These are phyloP conservation scores for Cyphomyrmex costatus DNA, from an alignment of 1,140 invertebrate genomes.

Conservation along the genomic window DNA sequence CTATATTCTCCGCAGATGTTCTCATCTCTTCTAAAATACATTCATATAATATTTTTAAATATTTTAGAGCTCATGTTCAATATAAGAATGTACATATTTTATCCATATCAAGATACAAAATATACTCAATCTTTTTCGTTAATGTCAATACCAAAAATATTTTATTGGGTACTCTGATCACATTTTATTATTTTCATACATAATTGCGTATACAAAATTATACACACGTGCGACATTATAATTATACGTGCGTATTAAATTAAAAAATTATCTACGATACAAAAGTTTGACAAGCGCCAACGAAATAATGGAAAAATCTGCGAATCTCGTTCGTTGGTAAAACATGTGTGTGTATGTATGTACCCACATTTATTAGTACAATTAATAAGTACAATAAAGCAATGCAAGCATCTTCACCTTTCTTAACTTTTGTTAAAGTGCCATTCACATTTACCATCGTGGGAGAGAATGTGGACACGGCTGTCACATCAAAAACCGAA, in stretches of 20 bases:
- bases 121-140: neutral
- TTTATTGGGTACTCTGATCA: neutral
- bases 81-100: neutral
- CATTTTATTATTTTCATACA: neutral
- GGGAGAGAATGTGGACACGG: neutral
- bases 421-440: neutral
- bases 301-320: neutral
- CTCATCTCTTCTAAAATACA: conserved; percentile 81
- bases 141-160: neutral
- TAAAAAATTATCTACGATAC: neutral
- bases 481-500: conserved; percentile 29
- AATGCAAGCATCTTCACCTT: conserved; percentile 2
- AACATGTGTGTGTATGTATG: neutral
- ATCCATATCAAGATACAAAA: neutral
- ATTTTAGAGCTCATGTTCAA: neutral
- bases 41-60: neutral
- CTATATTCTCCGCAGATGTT: conserved; percentile 91
- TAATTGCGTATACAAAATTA: neutral
- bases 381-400: neutral
- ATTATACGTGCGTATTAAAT: conserved; percentile 20
- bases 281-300: neutral
- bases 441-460: conserved; percentile 25
- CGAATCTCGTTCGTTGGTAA: neutral
- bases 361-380: too few relatives aligned
- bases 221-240: conserved; percentile 2